Conservation (phyloP, 2,797 vertebrate species). For the Falco rusticolus region DNA sequence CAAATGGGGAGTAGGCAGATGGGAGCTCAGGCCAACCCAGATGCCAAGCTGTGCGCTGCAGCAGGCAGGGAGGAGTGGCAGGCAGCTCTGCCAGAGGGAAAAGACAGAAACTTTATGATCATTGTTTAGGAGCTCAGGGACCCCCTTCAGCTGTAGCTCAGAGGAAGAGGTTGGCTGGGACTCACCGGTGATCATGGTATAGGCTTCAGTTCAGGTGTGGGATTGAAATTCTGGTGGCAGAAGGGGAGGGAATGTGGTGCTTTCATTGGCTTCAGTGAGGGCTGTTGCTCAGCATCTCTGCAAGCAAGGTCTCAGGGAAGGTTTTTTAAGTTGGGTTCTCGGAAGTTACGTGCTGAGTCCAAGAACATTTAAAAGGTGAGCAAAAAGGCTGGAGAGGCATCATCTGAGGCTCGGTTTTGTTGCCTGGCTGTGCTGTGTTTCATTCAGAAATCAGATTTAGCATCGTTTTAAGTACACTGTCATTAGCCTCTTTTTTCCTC, state of each 20-base stretch:
- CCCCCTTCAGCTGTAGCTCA: not conserved
- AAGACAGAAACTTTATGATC: not conserved
- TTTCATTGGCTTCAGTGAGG: not conserved
- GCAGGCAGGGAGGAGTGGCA: not conserved
- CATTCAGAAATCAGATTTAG: not conserved
- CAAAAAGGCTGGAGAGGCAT: not conserved
- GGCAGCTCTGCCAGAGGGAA: not conserved
- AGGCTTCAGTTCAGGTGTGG: not conserved
- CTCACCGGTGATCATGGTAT: rapidly evolving
- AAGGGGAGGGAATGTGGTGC: not conserved
- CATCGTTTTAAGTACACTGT: not conserved
- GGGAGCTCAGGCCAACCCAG: not conserved
- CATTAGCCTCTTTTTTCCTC: not conserved
- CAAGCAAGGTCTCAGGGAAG: not conserved
- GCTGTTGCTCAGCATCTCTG: not conserved
- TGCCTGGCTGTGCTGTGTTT: not conserved
- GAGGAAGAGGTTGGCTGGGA: not conserved
- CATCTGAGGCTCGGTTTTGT: not conserved
- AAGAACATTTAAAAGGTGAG: not conserved
- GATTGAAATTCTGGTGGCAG: not conserved
- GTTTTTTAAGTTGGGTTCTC: not conserved
- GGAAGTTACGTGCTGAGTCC: not conserved
- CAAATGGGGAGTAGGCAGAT: not conserved
- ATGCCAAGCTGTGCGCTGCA: not conserved
- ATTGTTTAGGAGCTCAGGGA: not conserved